Evolutionary conservation across 2,888 invertebrate species (phyloP).

Genomic region (Drosophila quasianomalipes): DNA sequence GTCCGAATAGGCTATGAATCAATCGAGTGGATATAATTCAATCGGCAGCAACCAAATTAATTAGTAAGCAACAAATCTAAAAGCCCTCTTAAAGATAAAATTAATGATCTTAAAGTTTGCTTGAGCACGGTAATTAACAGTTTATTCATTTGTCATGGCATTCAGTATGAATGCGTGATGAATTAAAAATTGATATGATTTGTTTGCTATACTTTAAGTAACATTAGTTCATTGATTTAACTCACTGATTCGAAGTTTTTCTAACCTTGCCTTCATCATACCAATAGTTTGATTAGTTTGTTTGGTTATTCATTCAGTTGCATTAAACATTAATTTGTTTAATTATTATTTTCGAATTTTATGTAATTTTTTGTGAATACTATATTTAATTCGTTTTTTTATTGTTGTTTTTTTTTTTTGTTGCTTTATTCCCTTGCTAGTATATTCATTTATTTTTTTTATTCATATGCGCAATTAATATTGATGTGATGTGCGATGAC

Average conservation of each 20-base stretch:
- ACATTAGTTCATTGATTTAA: neutral
- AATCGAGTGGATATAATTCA: conserved; percentile 4
- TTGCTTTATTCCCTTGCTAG: too few species aligned
- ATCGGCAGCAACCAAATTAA: conserved; percentile 13
- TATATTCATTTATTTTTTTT: neutral
- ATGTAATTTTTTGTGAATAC: neutral
- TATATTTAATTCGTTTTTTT: neutral
- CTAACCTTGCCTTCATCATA: too few species aligned
- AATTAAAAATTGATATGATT: conserved; percentile 32
- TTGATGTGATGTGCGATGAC: neutral
- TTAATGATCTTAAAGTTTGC: conserved; percentile 48
- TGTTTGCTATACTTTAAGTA: neutral
- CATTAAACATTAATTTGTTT: neutral
- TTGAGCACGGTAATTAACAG: conserved; percentile 39
- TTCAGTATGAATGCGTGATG: conserved; percentile 10
- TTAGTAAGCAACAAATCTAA: neutral
- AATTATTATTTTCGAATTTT: neutral
- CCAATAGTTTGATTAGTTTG: neutral
- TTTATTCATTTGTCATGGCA: conserved; percentile 49
- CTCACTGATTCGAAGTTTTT: neutral
- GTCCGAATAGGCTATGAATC: neutral
- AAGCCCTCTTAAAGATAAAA: conserved; percentile 16
- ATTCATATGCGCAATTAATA: neutral
- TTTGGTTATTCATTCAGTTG: neutral
- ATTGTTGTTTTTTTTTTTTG: neutral